These are phyloP conservation scores for Heliconius ethilla DNA, from an alignment of 2,888 invertebrate genomes.

Conservation along the genomic window DNA sequence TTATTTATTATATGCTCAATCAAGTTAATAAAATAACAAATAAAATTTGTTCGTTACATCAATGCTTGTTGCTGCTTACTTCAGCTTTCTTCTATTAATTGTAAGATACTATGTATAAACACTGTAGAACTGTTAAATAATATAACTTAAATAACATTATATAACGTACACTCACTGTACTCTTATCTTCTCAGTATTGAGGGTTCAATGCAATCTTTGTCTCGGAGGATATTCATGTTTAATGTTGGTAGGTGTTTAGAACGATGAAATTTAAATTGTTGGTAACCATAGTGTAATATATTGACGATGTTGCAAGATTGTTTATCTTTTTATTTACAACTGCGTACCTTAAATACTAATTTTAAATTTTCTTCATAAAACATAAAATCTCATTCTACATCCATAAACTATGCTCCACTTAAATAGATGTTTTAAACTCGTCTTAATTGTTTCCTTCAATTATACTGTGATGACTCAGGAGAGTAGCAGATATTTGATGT, in stretches of 20 bases:
- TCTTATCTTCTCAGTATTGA: conserved; percentile 67
- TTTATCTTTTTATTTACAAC: conserved; percentile 73
- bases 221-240: conserved; percentile 65
- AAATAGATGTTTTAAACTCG: conserved; percentile 53
- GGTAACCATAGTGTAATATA: conserved; percentile 76
- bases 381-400: conserved; percentile 64
- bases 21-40: background rate
- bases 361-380: conserved; percentile 54
- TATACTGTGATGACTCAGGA: conserved; percentile 81
- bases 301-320: conserved; percentile 77
- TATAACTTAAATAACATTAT: conserved; percentile 62
- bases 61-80: conserved; percentile 65
- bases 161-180: conserved; percentile 72
- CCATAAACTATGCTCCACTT: conserved; percentile 62
- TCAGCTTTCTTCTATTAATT: conserved; percentile 71
- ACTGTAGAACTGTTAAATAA: conserved; percentile 73
- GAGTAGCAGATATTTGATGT: conserved; percentile 55
- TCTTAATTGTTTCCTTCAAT: conserved; percentile 56
- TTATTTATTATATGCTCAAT: background rate
- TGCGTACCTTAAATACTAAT: conserved; percentile 58
- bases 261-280: conserved; percentile 64
- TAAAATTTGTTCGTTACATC: conserved; percentile 18
- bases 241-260: conserved; percentile 66
- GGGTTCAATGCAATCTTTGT: conserved; percentile 82
- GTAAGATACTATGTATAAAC: conserved; percentile 72